Percentiles rank a stretch among this genome's conserved stretches.
Conservation (phyloP, 2,797 vertebrate species). For the Halcyon smyrnensis region DNA sequence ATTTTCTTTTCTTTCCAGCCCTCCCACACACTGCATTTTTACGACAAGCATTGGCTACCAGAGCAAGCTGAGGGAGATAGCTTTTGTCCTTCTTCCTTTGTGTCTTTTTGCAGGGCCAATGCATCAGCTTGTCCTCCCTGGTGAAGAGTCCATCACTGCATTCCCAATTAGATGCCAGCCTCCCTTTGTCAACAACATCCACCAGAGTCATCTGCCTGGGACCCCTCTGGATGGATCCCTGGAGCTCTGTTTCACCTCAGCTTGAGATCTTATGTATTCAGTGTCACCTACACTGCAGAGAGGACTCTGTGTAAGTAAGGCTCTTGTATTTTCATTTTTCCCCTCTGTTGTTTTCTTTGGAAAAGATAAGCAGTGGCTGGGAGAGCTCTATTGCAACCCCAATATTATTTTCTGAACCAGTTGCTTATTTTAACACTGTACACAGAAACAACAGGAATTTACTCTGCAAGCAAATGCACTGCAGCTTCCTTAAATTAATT, state of each 20-base stretch:
- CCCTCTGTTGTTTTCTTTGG: background rate
- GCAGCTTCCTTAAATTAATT: conserved; percentile 5
- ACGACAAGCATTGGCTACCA: background rate
- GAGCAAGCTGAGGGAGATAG: background rate
- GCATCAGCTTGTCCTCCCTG: background rate
- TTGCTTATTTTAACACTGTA: background rate
- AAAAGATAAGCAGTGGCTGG: background rate
- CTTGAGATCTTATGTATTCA: background rate
- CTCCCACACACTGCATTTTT: background rate
- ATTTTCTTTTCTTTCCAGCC: background rate
- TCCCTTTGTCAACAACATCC: background rate
- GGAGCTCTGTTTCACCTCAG: background rate
- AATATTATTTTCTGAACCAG: background rate
- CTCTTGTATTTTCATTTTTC: background rate
- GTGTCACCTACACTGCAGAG: background rate
- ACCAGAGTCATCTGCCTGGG: background rate
- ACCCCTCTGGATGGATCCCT: background rate
- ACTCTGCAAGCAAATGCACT: background rate
- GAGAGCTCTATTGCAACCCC: background rate
- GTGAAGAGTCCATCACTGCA: background rate
- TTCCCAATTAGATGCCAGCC: background rate
- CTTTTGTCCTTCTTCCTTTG: background rate
- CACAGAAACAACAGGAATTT: background rate
- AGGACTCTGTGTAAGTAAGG: background rate
- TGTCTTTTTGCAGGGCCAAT: background rate